phyloP scores from a whole-genome alignment of 2,113 vertebrate species.

The Vulpes vulpes region DNA sequence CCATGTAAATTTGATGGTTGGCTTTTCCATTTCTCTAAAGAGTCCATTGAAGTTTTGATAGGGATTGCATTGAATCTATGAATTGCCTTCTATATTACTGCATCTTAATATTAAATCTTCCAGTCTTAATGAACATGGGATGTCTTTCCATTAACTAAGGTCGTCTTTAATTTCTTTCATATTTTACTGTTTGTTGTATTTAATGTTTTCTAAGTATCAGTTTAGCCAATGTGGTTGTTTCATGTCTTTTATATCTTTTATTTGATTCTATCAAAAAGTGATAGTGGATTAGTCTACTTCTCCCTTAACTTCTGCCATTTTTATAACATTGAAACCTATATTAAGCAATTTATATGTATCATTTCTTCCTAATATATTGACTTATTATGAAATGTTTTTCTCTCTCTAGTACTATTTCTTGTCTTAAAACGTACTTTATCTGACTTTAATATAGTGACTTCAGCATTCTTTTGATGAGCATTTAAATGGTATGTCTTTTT shows the following conservation, averaged over 20 bases:
- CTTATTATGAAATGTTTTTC: slow-evolving; percentile 18
- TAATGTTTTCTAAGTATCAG: not conserved
- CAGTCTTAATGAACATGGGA: not conserved
- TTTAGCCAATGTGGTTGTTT: not conserved
- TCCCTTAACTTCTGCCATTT: not conserved
- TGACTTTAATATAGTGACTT: not conserved
- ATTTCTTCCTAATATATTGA: not conserved
- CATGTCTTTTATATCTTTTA: not conserved
- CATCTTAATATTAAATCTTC: not conserved
- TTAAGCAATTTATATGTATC: not conserved
- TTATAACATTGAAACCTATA: not conserved
- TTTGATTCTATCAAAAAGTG: not conserved
- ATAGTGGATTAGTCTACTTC: not conserved
- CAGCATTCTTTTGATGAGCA: not conserved
- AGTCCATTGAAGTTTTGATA: not conserved
- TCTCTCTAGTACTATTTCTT: not conserved
- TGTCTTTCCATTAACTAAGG: not conserved
- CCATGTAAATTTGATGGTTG: not conserved
- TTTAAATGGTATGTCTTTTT: slow-evolving; percentile 20
- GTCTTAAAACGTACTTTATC: slow-evolving; percentile 2
- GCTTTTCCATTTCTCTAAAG: not conserved
- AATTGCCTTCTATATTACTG: not conserved
- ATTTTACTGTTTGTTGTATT: not conserved
- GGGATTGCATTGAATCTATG: not conserved
- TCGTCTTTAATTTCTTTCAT: slow-evolving; percentile 1